Evolutionary conservation across 2,888 invertebrate genomes (phyloP).

Genomic region (Doris montereyensis): DNA sequence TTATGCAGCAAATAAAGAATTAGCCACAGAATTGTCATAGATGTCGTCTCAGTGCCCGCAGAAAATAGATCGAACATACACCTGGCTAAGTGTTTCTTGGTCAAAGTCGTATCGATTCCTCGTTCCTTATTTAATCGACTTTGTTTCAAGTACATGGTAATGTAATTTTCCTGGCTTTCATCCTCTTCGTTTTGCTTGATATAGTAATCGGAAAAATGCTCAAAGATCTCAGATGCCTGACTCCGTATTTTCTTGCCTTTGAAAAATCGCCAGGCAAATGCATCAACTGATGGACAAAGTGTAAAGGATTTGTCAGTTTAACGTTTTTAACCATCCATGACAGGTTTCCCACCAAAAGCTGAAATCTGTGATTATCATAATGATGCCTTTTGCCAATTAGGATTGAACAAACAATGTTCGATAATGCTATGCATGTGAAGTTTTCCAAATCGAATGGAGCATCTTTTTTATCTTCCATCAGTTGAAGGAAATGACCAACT

Average conservation of each 20-base stretch:
- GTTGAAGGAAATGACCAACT: slow-evolving; percentile 10
- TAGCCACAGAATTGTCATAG: not conserved
- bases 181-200: no score
- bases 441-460: slow-evolving; percentile 22
- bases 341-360: not conserved
- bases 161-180: no score
- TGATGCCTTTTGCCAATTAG: slow-evolving; percentile 31
- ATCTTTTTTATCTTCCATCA: not conserved
- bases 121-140: not conserved
- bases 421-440: slow-evolving; percentile 19
- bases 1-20: not conserved
- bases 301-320: no score
- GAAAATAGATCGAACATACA: not conserved
- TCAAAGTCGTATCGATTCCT: not conserved
- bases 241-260: not conserved
- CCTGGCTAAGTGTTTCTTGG: not conserved
- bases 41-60: not conserved
- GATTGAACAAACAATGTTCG: slow-evolving; percentile 38
- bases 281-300: no score
- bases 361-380: slow-evolving; percentile 30
- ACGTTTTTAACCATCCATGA: not conserved
- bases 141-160: no score
- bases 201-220: no score
- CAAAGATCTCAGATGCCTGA: no score
- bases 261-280: not conserved